A percentile compares a stretch with the other conserved stretches of the same genome.
phyloP scores from a whole-genome alignment of 2,113 vertebrate species.

The Riparia riparia region DNA sequence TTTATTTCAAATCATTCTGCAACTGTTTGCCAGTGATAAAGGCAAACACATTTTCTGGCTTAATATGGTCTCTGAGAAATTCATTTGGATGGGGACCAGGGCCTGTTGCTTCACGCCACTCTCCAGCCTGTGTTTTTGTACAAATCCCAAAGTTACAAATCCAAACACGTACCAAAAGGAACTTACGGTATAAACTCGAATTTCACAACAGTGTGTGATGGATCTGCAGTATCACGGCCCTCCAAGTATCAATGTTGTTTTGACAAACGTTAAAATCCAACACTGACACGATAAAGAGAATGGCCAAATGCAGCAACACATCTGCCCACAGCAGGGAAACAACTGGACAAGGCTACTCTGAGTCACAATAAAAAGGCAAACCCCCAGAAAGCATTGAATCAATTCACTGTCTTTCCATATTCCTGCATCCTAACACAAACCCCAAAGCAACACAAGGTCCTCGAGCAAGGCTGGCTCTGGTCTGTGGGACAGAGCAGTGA shows the following conservation, averaged over 20 bases:
- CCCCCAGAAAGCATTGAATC: accelerated
- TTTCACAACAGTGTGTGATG: background rate
- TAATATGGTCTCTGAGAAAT: background rate
- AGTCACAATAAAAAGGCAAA: background rate
- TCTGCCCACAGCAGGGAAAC: background rate
- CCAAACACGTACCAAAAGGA: background rate
- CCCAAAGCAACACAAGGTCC: background rate
- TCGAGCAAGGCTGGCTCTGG: background rate
- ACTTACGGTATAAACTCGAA: background rate
- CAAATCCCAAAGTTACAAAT: background rate
- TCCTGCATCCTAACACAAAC: background rate
- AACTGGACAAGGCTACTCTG: background rate
- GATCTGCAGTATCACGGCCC: background rate
- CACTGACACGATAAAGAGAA: background rate
- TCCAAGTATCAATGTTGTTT: background rate
- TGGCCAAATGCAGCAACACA: background rate
- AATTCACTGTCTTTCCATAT: background rate
- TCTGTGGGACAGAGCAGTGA: background rate
- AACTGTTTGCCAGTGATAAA: background rate
- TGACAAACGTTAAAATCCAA: background rate
- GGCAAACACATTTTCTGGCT: background rate
- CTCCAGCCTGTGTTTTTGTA: background rate
- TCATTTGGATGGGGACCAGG: background rate
- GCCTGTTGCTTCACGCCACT: background rate
- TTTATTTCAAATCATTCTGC: background rate